Evolutionary conservation across 2,888 invertebrate genomes (phyloP).

Genomic region (Protodeltote pygarga): DNA sequence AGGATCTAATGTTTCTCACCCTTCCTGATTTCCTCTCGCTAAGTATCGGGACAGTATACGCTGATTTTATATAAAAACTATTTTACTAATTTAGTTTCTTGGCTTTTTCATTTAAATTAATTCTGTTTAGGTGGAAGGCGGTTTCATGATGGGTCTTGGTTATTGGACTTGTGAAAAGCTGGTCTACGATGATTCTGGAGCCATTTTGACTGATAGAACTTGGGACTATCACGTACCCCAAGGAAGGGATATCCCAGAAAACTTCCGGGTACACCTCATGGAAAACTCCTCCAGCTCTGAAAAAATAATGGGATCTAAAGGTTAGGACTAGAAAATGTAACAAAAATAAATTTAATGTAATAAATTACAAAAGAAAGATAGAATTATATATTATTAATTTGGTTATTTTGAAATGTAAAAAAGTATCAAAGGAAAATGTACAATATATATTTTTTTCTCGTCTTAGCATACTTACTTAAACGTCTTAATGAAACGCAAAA

Average conservation of each 20-base stretch:
- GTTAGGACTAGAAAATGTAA: constrained; percentile 85
- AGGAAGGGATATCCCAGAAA: constrained; percentile 91
- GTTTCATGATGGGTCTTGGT: constrained; percentile 91
- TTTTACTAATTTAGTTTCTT: too few relatives aligned
- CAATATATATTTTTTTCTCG: too few relatives aligned
- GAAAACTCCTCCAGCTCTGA: constrained; percentile 87
- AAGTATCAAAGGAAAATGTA: too few relatives aligned
- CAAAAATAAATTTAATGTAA: neutral
- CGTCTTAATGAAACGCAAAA: neutral
- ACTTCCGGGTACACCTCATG: constrained; percentile 89
- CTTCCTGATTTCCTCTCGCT: too few relatives aligned
- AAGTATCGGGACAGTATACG: too few relatives aligned
- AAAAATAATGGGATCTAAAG: constrained; percentile 90
- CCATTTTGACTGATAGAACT: constrained; percentile 90
- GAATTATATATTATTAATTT: too few relatives aligned
- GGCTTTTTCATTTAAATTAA: too few relatives aligned
- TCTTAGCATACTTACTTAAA: too few relatives aligned
- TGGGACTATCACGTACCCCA: constrained; percentile 93
- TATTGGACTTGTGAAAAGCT: constrained; percentile 91
- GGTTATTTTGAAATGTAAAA: too few relatives aligned
- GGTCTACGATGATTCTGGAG: constrained; percentile 89
- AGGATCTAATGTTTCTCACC: too few relatives aligned
- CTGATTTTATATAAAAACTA: too few relatives aligned
- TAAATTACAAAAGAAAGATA: neutral
- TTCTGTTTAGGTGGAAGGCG: constrained; percentile 90